Conservation (phyloP, 2,113 vertebrate species). For the Pseudolaguvia tuberculata region DNA sequence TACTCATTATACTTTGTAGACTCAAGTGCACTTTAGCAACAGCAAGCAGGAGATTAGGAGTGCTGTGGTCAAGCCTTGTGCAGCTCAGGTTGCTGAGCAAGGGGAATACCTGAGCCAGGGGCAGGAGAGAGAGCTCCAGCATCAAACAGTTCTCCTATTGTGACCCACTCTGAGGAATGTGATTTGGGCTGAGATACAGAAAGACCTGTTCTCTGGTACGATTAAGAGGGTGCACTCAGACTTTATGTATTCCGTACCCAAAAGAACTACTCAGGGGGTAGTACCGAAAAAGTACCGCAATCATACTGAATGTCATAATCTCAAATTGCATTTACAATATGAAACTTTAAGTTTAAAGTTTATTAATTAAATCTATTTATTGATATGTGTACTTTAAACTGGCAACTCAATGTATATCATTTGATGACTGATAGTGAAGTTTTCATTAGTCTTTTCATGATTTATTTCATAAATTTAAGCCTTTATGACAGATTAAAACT, state of each 20-base stretch:
- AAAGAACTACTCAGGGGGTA: not conserved
- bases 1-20: not conserved
- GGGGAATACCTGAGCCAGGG: slow-evolving; percentile 66
- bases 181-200: slow-evolving; percentile 64
- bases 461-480: not conserved
- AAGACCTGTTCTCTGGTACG: slow-evolving; percentile 35
- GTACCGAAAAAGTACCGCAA: not conserved
- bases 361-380: not conserved
- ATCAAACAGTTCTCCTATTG: slow-evolving; percentile 70
- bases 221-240: slow-evolving; percentile 28
- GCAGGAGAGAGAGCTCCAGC: slow-evolving; percentile 46
- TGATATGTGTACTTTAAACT: not conserved
- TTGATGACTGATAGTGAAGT: not conserved
- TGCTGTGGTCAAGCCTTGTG: slow-evolving; percentile 23
- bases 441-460: not conserved
- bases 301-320: not conserved
- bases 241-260: slow-evolving; percentile 36
- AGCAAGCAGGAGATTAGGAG: not conserved
- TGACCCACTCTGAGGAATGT: slow-evolving; percentile 63
- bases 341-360: not conserved
- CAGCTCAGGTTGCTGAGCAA: slow-evolving; percentile 63
- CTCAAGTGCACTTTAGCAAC: not conserved
- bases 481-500: no score
- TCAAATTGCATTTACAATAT: not conserved
- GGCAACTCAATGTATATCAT: not conserved